Evolutionary conservation across 2,797 vertebrate species (phyloP).

Genomic region (Hyperoplus immaculatus): DNA sequence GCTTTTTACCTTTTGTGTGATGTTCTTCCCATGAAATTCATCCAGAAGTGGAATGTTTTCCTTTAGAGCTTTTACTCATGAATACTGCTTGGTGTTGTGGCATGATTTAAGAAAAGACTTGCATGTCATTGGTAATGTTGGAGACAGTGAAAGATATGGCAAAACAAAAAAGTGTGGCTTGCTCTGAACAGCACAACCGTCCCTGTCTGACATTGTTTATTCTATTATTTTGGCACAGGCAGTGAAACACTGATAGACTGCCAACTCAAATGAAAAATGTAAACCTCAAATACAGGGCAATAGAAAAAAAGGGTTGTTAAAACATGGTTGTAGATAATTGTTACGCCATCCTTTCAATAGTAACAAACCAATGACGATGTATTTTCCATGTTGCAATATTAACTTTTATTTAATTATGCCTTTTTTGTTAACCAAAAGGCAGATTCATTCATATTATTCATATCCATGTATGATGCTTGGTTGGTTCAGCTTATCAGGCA

Average conservation of each 20-base stretch:
- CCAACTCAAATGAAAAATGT: conserved; percentile 16
- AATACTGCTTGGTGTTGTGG: conserved; percentile 19
- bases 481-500: background rate
- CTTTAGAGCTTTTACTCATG: conserved; percentile 38
- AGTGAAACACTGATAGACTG: conserved; percentile 12
- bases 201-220: conserved; percentile 38
- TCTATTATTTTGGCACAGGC: conserved; percentile 33
- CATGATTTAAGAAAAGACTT: conserved; percentile 26
- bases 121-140: conserved; percentile 18
- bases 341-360: background rate
- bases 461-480: background rate
- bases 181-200: conserved; percentile 32
- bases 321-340: conserved; percentile 7
- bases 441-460: background rate
- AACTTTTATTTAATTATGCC: background rate
- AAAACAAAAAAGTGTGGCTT: conserved; percentile 46
- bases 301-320: background rate
- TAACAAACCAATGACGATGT: background rate
- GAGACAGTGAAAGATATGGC: conserved; percentile 44
- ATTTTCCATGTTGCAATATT: background rate
- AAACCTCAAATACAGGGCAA: conserved; percentile 8
- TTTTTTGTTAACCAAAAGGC: too few relatives aligned
- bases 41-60: conserved; percentile 12
- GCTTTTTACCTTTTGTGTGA: background rate
- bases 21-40: background rate